A percentile compares a stretch with the other conserved stretches of the same genome.
Conservation (phyloP, 1,140 invertebrate species). For the Drosophila leontia region DNA sequence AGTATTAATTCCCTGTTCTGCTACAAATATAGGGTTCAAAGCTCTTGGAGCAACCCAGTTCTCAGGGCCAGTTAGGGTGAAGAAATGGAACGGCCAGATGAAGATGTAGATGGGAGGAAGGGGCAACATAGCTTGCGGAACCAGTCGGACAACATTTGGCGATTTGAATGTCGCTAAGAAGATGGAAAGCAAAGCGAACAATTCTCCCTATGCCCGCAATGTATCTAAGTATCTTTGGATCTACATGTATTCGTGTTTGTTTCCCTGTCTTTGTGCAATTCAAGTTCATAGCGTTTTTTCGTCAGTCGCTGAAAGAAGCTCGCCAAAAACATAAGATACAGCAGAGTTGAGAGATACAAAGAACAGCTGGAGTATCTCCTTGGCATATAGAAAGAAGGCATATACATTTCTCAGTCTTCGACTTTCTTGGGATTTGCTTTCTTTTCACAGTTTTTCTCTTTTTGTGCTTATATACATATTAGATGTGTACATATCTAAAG, state of each 20-base stretch:
- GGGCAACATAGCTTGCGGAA: conserved; percentile 23
- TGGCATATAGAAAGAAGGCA: conserved; percentile 15
- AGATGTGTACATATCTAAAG: conserved; percentile 4
- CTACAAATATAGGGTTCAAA: conserved; percentile 13
- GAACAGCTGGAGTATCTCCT: conserved; percentile 15
- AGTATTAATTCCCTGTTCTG: conserved; percentile 17
- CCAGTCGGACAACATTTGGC: conserved; percentile 45
- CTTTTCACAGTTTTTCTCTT: conserved; percentile 15
- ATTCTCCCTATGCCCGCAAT: conserved; percentile 19
- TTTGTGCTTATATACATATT: background rate
- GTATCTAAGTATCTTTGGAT: conserved; percentile 27
- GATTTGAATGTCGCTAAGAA: conserved; percentile 51
- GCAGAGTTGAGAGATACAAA: conserved; percentile 12
- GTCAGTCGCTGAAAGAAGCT: conserved; percentile 21
- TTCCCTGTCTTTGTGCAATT: conserved; percentile 36
- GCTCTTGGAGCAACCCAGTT: conserved; percentile 33
- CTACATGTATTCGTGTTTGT: conserved; percentile 16
- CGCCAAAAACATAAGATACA: conserved; percentile 10
- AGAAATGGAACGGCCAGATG: conserved; percentile 4
- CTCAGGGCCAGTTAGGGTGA: conserved; percentile 38
- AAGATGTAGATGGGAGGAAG: background rate
- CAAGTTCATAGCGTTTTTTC: conserved; percentile 60
- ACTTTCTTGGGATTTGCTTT: conserved; percentile 31
- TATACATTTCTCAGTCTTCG: conserved; percentile 20
- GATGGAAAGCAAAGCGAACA: conserved; percentile 30